Percentiles rank a stretch among this genome's conserved stretches.
These are phyloP conservation scores for Toxotes chatareus DNA, from an alignment of 2,113 vertebrate genomes.

Conservation along the genomic window DNA sequence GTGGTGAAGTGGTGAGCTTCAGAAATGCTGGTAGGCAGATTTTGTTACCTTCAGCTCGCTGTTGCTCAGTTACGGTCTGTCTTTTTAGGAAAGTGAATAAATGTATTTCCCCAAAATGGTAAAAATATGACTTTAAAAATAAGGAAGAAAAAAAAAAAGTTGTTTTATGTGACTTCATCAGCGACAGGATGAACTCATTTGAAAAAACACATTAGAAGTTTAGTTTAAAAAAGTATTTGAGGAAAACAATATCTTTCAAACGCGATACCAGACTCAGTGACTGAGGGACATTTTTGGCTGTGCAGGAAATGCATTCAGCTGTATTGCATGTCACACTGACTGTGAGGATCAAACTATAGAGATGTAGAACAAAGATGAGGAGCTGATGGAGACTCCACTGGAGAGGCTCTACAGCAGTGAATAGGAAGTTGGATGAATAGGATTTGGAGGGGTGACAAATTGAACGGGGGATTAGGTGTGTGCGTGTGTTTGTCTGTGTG, in stretches of 20 bases:
- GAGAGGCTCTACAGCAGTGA: slow-evolving; percentile 67
- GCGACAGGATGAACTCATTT: too few species aligned
- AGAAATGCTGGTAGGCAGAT: too few species aligned
- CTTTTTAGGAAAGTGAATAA: neutral
- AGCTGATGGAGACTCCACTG: slow-evolving; percentile 61
- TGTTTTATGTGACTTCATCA: too few species aligned
- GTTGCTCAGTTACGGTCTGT: too few species aligned
- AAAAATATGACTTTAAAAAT: neutral
- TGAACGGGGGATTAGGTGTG: slow-evolving; percentile 66
- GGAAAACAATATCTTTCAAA: neutral
- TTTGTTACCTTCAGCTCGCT: too few species aligned
- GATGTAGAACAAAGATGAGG: slow-evolving; percentile 50
- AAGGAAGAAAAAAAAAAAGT: neutral
- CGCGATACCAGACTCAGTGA: neutral
- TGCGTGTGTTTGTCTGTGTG: slow-evolving; percentile 31
- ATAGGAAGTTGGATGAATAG: slow-evolving; percentile 74
- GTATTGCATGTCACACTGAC: slow-evolving; percentile 17
- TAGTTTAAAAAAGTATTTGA: neutral
- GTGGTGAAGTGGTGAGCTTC: too few species aligned
- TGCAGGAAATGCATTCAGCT: neutral
- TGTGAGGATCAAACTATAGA: slow-evolving; percentile 29
- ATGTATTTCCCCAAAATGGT: neutral
- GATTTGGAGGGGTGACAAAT: slow-evolving; percentile 77
- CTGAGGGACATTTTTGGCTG: neutral
- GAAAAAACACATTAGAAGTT: neutral